phyloP scores from a whole-genome alignment of 2,113 vertebrate genomes.

The Thamnaconus septentrionalis region DNA sequence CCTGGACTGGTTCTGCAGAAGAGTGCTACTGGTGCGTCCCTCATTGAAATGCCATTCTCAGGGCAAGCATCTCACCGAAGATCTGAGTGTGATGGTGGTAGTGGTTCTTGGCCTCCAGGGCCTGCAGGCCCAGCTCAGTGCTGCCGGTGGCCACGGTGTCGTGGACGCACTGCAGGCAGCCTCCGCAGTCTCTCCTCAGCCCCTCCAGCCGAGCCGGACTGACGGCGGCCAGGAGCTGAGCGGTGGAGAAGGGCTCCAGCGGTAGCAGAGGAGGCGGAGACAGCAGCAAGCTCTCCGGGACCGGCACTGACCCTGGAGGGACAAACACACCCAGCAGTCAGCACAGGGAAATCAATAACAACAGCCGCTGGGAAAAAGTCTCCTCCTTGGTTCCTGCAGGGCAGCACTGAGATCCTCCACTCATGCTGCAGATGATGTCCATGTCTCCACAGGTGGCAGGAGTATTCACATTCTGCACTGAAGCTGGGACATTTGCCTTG shows the following conservation, averaged over 20 bases:
- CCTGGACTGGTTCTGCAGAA: too few relatives aligned
- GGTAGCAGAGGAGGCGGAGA: constrained; percentile 45
- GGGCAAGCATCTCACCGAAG: constrained; percentile 59
- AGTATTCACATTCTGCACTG: too few relatives aligned
- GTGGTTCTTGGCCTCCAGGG: constrained; percentile 55
- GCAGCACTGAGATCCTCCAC: too few relatives aligned
- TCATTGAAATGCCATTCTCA: too few relatives aligned
- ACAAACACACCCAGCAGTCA: neutral
- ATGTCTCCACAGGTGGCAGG: too few relatives aligned
- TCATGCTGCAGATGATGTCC: too few relatives aligned
- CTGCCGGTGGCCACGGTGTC: constrained; percentile 69
- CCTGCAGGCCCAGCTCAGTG: constrained; percentile 62
- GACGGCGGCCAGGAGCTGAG: constrained; percentile 53
- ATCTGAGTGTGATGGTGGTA: constrained; percentile 52
- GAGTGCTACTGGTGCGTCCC: too few relatives aligned
- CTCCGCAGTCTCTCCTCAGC: constrained; percentile 63
- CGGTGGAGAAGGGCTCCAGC: constrained; percentile 38
- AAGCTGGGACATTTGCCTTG: too few relatives aligned
- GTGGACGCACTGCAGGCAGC: constrained; percentile 69
- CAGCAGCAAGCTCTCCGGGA: constrained; percentile 78
- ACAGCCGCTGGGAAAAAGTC: too few relatives aligned
- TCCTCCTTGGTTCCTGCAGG: too few relatives aligned
- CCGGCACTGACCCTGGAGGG: constrained; percentile 76
- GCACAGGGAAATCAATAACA: too few relatives aligned
- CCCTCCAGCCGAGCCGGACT: constrained; percentile 52